Evolutionary conservation across 2,888 invertebrate genomes (phyloP).

Genomic region (Polyommatus icarus): DNA sequence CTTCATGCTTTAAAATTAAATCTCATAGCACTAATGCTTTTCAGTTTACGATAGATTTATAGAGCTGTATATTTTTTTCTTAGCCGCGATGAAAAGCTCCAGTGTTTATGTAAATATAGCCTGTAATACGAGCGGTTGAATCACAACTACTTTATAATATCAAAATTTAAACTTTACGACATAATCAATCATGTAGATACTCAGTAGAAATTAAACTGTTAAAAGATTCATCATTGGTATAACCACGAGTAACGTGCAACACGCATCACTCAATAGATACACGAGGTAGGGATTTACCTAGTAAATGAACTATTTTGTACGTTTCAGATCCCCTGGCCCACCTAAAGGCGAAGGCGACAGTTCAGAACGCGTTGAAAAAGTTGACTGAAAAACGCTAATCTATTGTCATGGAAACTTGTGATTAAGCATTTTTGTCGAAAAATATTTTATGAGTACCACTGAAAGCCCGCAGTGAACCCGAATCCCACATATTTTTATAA

Average conservation of each 20-base stretch:
- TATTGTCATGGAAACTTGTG: slow-evolving; percentile 53
- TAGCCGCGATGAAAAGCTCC: slow-evolving; percentile 22
- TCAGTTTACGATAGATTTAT: slow-evolving; percentile 57
- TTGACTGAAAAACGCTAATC: slow-evolving; percentile 76
- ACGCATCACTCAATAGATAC: slow-evolving; percentile 15
- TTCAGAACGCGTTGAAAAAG: slow-evolving; percentile 78
- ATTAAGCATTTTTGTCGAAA: slow-evolving; percentile 65
- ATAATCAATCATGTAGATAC: slow-evolving; percentile 35
- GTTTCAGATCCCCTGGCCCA: slow-evolving; percentile 78
- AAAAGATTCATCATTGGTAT: slow-evolving; percentile 34
- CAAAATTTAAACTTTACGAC: slow-evolving; percentile 38
- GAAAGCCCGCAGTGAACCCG: slow-evolving; percentile 5
- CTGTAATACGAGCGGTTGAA: slow-evolving; percentile 35
- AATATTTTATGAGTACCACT: slow-evolving; percentile 29
- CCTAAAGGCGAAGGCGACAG: slow-evolving; percentile 78
- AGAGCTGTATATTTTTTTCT: slow-evolving; percentile 40
- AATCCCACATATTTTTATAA: slow-evolving; percentile 30
- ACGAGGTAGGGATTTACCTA: slow-evolving; percentile 19
- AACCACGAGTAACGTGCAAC: slow-evolving; percentile 20
- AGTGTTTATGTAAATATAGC: slow-evolving; percentile 33
- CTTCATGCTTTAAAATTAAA: slow-evolving; percentile 75
- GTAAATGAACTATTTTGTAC: slow-evolving; percentile 36
- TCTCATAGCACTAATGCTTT: slow-evolving; percentile 76
- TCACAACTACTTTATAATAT: slow-evolving; percentile 34
- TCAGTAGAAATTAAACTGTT: slow-evolving; percentile 39